Conservation (phyloP, 2,113 vertebrate genomes). For the Crotalus tigris region DNA sequence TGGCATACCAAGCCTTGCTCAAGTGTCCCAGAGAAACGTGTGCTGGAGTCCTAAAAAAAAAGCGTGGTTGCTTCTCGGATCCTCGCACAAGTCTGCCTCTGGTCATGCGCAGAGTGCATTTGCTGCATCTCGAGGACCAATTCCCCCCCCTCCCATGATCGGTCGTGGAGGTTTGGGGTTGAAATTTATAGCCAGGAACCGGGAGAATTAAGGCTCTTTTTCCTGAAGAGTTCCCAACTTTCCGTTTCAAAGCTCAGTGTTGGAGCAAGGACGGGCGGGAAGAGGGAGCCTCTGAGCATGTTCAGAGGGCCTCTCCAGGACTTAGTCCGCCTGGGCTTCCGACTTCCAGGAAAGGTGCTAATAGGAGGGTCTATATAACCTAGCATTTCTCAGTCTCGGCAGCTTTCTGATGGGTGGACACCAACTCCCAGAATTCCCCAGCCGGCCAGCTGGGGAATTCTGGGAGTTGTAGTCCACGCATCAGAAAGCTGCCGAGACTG, state of each 20-base stretch:
- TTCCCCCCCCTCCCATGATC: background rate
- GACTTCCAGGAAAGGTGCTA: background rate
- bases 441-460: background rate
- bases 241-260: background rate
- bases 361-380: background rate
- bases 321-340: background rate
- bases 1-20: background rate
- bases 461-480: background rate
- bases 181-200: background rate
- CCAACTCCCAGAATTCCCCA: background rate
- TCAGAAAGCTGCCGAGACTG: background rate
- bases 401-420: background rate
- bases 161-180: too few relatives aligned
- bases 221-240: background rate
- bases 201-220: background rate
- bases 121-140: background rate
- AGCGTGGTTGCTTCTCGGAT: background rate
- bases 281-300: background rate
- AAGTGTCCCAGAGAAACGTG: background rate
- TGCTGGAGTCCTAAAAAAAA: background rate
- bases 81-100: background rate
- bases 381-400: background rate
- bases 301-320: background rate
- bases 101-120: background rate
- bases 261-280: background rate